Base-by-base conservation (phyloP, 2,797 vertebrate species). In the Catamblyrhynchus diadema region DNA sequence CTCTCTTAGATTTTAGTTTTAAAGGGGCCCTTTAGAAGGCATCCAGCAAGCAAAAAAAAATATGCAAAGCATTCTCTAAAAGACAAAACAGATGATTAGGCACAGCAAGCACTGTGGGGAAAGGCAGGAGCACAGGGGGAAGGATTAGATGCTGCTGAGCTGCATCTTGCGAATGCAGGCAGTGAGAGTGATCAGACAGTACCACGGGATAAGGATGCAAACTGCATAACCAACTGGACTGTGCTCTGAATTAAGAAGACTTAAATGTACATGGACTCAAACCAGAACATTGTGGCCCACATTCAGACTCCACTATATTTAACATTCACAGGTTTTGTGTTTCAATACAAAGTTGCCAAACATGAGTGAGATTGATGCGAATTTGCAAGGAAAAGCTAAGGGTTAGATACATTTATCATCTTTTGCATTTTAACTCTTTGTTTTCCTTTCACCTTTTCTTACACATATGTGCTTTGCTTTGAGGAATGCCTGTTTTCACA, bases 361-460 rank as follows among this genome's bases (percentile, higher is more conserved):
- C 32, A 24, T 6, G 11, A 54, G 6, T 5, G 25, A 74, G 30
- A 79, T 0, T 0, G 0, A 78, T 14, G 8, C 16, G n/a, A 65
- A 80, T 74, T 74, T 45, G 27, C 23, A 86, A 53, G 30, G 28
- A 70, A 73, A 77, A 60, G 28, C 47, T 73, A 62, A 28, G 22
- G 24, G 18, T 54, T 77, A 82, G 22, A 80, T 32, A 71, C 0
- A 2, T 27, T 67, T 48, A 73, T 19, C 1, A 24, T n/a, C 19
- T 67, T 88, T 56, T 86, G 28, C 22, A 67, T 94, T 90, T 88
- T 79, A 86, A 67, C 21, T 33, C 21, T 57, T 53, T 77, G 17
- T 21, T 77, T 82, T 53, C 32, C 21, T 78, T 47, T 48, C 53
- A 90, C 15, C 23, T 17, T 56, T 59, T 28, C 14, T 78, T 48